A percentile compares a stretch with the other conserved stretches of the same genome.
These are phyloP conservation scores for Myanophis thanlyinensis DNA, from an alignment of 2,113 vertebrate genomes.

Conservation along the genomic window DNA sequence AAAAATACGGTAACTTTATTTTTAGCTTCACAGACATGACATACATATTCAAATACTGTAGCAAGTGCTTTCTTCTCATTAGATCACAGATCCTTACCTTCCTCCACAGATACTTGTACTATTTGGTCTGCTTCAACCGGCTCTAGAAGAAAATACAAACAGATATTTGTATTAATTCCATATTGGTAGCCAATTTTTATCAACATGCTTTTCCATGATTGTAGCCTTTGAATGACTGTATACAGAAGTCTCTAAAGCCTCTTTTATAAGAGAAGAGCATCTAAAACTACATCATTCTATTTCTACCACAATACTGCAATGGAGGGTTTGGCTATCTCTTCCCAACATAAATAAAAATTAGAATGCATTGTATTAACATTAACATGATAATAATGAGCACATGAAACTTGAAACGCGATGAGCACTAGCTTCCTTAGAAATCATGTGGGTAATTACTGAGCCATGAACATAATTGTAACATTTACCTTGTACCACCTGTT, in stretches of 20 bases:
- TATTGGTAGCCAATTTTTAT: background rate
- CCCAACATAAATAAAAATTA: background rate
- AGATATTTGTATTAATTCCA: conserved; percentile 2
- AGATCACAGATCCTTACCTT: conserved; percentile 54
- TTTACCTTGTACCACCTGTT: conserved; percentile 65
- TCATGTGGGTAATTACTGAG: background rate
- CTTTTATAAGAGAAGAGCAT: background rate
- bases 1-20: background rate
- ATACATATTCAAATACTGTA: background rate
- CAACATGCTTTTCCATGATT: background rate
- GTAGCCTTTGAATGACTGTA: background rate
- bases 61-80: background rate
- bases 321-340: background rate
- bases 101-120: conserved; percentile 55
- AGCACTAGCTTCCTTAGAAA: background rate
- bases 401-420: background rate
- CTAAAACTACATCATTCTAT: background rate
- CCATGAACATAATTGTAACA: background rate
- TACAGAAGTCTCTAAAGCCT: background rate
- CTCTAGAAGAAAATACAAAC: conserved; percentile 56
- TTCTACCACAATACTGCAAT: background rate
- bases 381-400: background rate
- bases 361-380: background rate
- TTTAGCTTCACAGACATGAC: background rate
- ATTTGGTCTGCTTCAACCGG: conserved; percentile 60